Evolutionary conservation across 2,113 vertebrate species (phyloP).

Genomic region (Leptobrachium ailaonicum): DNA sequence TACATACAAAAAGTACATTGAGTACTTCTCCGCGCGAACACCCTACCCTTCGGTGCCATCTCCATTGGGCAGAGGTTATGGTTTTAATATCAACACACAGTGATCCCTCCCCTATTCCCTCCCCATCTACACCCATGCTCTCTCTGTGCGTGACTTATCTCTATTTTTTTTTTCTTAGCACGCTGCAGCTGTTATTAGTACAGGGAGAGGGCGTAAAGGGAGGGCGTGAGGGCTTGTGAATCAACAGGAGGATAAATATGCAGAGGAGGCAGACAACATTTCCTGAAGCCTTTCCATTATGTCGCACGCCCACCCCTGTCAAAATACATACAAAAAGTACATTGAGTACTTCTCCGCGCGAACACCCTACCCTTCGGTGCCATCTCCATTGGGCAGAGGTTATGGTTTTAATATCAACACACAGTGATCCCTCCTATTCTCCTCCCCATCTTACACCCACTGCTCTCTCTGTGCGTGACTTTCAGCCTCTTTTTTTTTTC

Average conservation of each 20-base stretch:
- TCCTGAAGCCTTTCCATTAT: slow-evolving; percentile 47
- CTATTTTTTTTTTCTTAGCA: slow-evolving; percentile 22
- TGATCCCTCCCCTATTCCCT: slow-evolving; percentile 23
- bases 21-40: slow-evolving; percentile 18
- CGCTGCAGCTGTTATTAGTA: slow-evolving; percentile 46
- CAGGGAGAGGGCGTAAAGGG: slow-evolving; percentile 31
- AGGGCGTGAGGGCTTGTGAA: slow-evolving; percentile 28
- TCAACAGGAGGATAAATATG: slow-evolving; percentile 49
- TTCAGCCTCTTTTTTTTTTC: slow-evolving; percentile 25
- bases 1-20: slow-evolving; percentile 42
- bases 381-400: slow-evolving; percentile 18
- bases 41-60: slow-evolving; percentile 18
- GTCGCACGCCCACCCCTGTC: slow-evolving; percentile 31
- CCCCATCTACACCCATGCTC: slow-evolving; percentile 26
- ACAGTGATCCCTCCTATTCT: slow-evolving; percentile 13
- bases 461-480: slow-evolving; percentile 36
- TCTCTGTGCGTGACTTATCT: slow-evolving; percentile 36
- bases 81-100: neutral
- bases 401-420: slow-evolving; percentile 5
- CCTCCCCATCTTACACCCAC: slow-evolving; percentile 34
- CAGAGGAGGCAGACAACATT: slow-evolving; percentile 43
- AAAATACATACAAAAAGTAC: slow-evolving; percentile 44
- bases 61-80: slow-evolving; percentile 18
- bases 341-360: slow-evolving; percentile 34
- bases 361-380: slow-evolving; percentile 12